A percentile compares a stretch with the other conserved stretches of the same genome.
Evolutionary conservation across 2,888 invertebrate species (phyloP).

Genomic region (Dolichopus griseipennis): DNA sequence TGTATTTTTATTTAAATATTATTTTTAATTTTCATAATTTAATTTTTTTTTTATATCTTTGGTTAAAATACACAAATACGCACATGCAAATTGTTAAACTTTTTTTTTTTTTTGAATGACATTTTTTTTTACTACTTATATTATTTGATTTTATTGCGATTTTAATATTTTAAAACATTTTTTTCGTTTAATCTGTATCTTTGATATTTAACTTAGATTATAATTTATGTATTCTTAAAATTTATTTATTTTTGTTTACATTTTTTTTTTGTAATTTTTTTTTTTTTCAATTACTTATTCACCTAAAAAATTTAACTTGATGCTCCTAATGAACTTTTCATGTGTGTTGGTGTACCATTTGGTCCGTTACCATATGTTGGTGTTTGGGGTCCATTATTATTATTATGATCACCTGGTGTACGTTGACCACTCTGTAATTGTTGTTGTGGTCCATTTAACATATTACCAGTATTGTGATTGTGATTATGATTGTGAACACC

Average conservation of each 20-base stretch:
- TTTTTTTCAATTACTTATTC: not conserved
- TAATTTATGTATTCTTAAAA: not conserved
- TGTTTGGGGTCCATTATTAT: constrained; percentile 39
- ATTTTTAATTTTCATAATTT: not conserved
- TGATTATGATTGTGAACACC: too few relatives aligned
- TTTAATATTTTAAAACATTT: not conserved
- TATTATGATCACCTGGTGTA: constrained; percentile 39
- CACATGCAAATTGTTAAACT: not conserved
- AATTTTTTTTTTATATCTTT: not conserved
- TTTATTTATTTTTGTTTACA: not conserved
- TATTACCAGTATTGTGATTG: constrained; percentile 22
- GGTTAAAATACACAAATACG: constrained; percentile 4
- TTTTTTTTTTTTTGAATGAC: not conserved
- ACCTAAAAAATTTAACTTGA: constrained; percentile 37
- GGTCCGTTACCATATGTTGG: constrained; percentile 34
- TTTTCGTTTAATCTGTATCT: too few relatives aligned
- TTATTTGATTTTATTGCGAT: not conserved
- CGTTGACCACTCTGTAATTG: constrained; percentile 35
- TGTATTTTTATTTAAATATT: too few relatives aligned
- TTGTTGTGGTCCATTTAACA: constrained; percentile 13
- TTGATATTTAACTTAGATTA: too few relatives aligned
- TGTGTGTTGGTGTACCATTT: constrained; percentile 36
- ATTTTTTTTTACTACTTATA: not conserved
- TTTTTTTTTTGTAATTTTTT: not conserved
- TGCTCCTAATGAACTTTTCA: constrained; percentile 42